A percentile compares a stretch with the other conserved stretches of the same genome.
Conservation (phyloP, 2,113 vertebrate genomes). For the Chloropsis cyanopogon region DNA sequence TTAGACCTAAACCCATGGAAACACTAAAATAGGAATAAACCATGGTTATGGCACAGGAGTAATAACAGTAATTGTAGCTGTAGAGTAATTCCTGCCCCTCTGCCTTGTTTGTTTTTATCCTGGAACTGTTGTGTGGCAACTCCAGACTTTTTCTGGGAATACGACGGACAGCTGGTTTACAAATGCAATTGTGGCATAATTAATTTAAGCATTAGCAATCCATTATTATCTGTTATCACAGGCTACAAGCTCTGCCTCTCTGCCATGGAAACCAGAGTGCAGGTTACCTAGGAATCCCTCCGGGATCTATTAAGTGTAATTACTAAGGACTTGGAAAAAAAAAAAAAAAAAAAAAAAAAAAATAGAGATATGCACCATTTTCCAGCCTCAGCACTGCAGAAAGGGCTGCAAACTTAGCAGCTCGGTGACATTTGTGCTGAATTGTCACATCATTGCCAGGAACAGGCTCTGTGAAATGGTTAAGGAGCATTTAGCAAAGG, state of each 20-base stretch:
- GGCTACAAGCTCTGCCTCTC: conserved; percentile 15
- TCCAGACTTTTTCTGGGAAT: background rate
- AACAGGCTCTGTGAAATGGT: background rate
- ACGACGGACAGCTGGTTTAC: conserved; percentile 35
- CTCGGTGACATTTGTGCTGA: background rate
- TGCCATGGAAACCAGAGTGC: conserved; percentile 60
- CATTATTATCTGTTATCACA: conserved; percentile 29
- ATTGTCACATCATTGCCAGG: background rate
- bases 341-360: background rate
- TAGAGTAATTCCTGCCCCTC: background rate
- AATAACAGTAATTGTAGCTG: fast-evolving
- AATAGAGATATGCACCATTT: background rate
- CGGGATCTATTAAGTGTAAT: conserved; percentile 61
- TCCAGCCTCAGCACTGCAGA: conserved; percentile 38
- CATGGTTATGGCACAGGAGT: background rate
- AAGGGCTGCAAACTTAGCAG: conserved; percentile 39
- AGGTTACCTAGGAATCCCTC: conserved; percentile 59
- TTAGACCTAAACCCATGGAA: background rate
- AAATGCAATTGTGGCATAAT: conserved; percentile 22
- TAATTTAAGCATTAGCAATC: conserved; percentile 50
- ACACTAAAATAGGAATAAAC: background rate
- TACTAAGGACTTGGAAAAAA: conserved; percentile 48
- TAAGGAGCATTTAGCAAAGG: conserved; percentile 30
- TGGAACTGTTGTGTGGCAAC: conserved; percentile 9
- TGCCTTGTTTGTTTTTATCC: background rate